phyloP scores from a whole-genome alignment of 2,888 invertebrate genomes.

The Ptychoptera albimana region DNA sequence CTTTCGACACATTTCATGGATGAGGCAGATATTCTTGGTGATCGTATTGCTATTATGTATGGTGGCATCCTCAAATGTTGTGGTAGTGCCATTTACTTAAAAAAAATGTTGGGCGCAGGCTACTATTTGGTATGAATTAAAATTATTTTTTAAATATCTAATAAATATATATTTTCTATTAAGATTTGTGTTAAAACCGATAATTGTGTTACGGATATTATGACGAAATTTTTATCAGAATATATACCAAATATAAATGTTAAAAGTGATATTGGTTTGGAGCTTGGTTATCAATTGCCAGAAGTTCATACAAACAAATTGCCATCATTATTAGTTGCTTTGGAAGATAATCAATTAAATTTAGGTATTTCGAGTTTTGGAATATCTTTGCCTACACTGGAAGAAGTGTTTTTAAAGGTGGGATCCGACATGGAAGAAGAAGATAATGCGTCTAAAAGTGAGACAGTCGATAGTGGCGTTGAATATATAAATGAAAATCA shows the following conservation, averaged over 20 bases:
- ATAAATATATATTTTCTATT: neutral
- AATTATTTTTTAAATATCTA: neutral
- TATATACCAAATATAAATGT: constrained; percentile 49
- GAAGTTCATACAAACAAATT: constrained; percentile 47
- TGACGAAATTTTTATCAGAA: constrained; percentile 42
- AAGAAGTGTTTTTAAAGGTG: constrained; percentile 75
- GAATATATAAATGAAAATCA: too few species aligned
- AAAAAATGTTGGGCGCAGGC: constrained; percentile 70
- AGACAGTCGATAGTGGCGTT: too few species aligned
- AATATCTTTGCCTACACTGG: constrained; percentile 68
- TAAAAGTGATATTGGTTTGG: constrained; percentile 57
- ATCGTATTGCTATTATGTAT: constrained; percentile 77
- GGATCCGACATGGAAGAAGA: too few species aligned
- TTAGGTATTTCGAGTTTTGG: constrained; percentile 65
- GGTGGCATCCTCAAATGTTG: constrained; percentile 63
- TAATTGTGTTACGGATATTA: constrained; percentile 32
- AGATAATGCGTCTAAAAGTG: constrained; percentile 20
- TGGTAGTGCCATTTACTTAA: constrained; percentile 66
- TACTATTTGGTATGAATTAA: constrained; percentile 45
- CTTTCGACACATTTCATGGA: constrained; percentile 83
- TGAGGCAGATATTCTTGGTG: constrained; percentile 75
- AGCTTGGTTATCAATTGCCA: constrained; percentile 52
- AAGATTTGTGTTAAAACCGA: constrained; percentile 34
- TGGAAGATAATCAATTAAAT: constrained; percentile 40
- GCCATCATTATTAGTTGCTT: constrained; percentile 47